phyloP scores from a whole-genome alignment of 2,113 vertebrate genomes.

The Erythrocercus mccallii region DNA sequence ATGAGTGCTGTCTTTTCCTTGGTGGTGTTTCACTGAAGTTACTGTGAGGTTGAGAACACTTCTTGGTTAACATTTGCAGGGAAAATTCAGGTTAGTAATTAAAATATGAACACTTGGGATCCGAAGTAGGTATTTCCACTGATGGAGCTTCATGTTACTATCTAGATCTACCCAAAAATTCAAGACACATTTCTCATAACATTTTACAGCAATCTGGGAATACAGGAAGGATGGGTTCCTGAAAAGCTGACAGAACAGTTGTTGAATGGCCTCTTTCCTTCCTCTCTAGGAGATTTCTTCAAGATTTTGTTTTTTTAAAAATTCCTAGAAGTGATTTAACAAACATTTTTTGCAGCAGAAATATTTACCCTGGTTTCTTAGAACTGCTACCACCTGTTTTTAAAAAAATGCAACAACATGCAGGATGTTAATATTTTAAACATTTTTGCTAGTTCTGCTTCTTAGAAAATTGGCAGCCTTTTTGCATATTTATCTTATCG shows the following conservation, averaged over 20 bases:
- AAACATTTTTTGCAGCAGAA: not conserved
- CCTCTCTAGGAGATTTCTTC: not conserved
- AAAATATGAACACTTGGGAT: not conserved
- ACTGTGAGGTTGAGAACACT: not conserved
- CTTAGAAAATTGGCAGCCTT: not conserved
- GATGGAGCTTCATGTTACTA: not conserved
- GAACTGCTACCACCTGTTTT: not conserved
- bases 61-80: not conserved
- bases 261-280: not conserved
- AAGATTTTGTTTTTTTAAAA: not conserved
- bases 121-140: not conserved
- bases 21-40: accelerated
- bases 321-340: not conserved
- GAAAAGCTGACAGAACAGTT: not conserved
- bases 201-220: not conserved
- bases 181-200: not conserved
- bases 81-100: not conserved
- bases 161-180: not conserved
- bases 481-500: not conserved
- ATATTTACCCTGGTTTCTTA: not conserved
- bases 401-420: not conserved
- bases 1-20: accelerated
- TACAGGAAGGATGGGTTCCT: not conserved
- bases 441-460: not conserved
- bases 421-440: not conserved